Base-by-base conservation (phyloP, 2,888 invertebrate genomes). In the Corbicula japonica region DNA sequence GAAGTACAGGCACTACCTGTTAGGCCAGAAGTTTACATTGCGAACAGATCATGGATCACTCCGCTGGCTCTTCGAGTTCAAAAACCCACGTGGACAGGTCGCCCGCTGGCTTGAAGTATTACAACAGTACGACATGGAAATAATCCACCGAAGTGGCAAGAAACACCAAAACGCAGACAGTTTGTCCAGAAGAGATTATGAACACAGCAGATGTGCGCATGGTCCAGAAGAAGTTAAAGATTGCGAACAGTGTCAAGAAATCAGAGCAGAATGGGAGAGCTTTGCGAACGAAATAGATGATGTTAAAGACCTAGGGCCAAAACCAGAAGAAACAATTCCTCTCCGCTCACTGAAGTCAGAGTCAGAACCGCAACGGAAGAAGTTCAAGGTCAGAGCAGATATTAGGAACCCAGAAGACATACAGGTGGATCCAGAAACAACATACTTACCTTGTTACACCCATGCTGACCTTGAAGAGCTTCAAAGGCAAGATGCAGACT, bases 161-260 rank as follows among this genome's bases (percentile, higher is more conserved):
- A 63, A 75, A 26, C 76, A 80, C 38, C 23, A n/a, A 3, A 77
- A 80, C 58, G 80, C 76, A 12, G 76, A 77, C 32, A 61, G 50
- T 4, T 44, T 80, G 28, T 65, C 60, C 18, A 5, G 80, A 21
- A 56, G 63, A 21, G 56, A 58, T 0, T 32, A 54, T 18, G 26
- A 26, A n/a, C n/a, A n/a, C n/a, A n/a, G n/a, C n/a, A n/a, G n/a
- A n/a, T n/a, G n/a, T n/a, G n/a, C n/a, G n/a, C n/a, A n/a, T n/a
- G n/a, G n/a, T n/a, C n/a, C n/a, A n/a, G n/a, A n/a, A n/a, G n/a
- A n/a, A n/a, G n/a, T n/a, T n/a, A 60, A 60, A 4, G 68, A 66
- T n/a, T 77, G 77, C 28, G 5, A 34, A 8, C 61, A 61, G 32
- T 77, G 77, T 41, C 21, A 12, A 10, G 28, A 63, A 38, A 61